Base-by-base conservation (phyloP, 2,113 vertebrate species). In the Podocnemis expansa region DNA sequence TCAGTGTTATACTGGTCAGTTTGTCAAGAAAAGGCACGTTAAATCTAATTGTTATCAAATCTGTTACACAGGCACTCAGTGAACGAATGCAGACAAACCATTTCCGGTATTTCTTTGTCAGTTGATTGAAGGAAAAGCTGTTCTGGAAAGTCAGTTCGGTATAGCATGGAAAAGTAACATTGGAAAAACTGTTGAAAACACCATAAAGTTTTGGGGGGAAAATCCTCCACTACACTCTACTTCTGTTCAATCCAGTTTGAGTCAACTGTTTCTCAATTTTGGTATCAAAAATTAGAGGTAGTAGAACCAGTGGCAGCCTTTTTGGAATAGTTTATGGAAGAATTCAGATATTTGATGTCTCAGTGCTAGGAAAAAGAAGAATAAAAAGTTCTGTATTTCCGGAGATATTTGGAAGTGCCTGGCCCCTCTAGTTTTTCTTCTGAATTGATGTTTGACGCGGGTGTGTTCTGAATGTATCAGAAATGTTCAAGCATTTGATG, bases 341-440 rank as follows among this genome's bases (percentile, higher is more conserved):
- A 55, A 93, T 96, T 81, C 88, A 91, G 89, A 88, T 93, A 79
- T 88, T 85, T 93, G 89, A 94, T 93, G 60, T 95, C 94, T 89
- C 91, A 95, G 95, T 81, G 76, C 55, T 79, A 94, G 89, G 94
- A 94, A 76, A 94, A 87, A 89, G 25, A 70, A 87, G 60, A 94
- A 93, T 93, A 88, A 89, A 91, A 93, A 80, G 2, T 19, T 67
- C 92, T 93, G 0, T 88, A 52, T 75, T 93, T 22, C 29, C 89
- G 60, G 75, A 58, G 82, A 75, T 63, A 49, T 54, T 78, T 92
- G 58, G 49, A 85, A 85, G 78, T 86, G 58, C 54, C 79, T 84
- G 54, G 13, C 88, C 31, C 92, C 81, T 55, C 22, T 90, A 11
- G 31, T 58, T 94, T 85, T 93, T 1, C 60, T 89, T 75, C 80